Percentiles rank a stretch among this genome's conserved stretches.
Evolutionary conservation across 1,140 invertebrate genomes (phyloP).

Genomic region (Aphis craccivora): DNA sequence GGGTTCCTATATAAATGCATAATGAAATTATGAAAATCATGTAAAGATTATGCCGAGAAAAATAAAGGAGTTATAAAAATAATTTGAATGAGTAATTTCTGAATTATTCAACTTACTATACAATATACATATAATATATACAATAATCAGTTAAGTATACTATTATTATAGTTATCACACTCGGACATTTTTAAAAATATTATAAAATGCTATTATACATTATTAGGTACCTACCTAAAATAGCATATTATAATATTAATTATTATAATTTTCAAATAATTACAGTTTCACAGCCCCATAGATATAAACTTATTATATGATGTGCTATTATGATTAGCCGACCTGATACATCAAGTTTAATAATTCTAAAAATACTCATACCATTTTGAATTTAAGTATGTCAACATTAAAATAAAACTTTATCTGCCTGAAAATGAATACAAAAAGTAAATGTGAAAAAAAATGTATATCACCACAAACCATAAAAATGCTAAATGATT

Average conservation of each 20-base stretch:
- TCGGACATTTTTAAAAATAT: too few species aligned
- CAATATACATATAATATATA: neutral
- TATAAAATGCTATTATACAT: too few species aligned
- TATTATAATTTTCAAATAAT: too few species aligned
- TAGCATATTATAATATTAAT: too few species aligned
- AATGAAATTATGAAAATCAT: too few species aligned
- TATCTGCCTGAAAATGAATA: neutral
- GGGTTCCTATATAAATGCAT: neutral
- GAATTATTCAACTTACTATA: neutral
- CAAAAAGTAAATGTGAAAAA: neutral
- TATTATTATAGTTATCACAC: too few species aligned
- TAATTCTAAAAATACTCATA: neutral
- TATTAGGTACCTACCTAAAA: too few species aligned
- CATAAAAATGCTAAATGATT: neutral
- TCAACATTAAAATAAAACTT: neutral
- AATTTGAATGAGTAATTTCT: neutral
- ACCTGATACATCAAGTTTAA: neutral
- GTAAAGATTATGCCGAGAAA: neutral
- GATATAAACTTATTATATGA: neutral
- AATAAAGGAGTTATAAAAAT: too few species aligned
- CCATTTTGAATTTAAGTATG: neutral
- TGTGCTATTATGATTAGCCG: too few species aligned
- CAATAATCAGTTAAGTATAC: neutral
- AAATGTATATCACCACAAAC: neutral
- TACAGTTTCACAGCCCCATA: neutral